phyloP scores from a whole-genome alignment of 2,113 vertebrate genomes.

The Octodon degus region DNA sequence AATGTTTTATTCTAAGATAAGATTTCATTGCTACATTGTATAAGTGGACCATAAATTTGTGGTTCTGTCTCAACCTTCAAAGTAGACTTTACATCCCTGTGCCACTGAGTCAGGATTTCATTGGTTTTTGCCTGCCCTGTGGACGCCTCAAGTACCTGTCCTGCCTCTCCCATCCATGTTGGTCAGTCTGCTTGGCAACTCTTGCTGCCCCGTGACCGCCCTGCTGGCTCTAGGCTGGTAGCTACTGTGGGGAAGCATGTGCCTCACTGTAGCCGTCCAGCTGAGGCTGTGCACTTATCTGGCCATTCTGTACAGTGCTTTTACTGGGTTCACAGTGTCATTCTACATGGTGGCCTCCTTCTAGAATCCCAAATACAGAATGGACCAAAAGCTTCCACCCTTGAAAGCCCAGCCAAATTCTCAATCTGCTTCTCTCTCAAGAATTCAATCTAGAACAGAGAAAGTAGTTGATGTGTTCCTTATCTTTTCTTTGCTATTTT shows the following conservation, averaged over 20 bases:
- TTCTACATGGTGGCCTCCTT: neutral
- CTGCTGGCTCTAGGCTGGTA: neutral
- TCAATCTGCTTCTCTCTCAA: conserved; percentile 19
- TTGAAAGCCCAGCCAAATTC: neutral
- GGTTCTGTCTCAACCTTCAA: neutral
- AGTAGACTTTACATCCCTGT: neutral
- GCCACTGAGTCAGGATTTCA: neutral
- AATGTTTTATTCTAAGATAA: neutral
- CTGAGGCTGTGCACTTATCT: neutral
- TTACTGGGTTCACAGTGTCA: neutral
- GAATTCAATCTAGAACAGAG: neutral
- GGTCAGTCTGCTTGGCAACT: neutral
- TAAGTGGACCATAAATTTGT: neutral
- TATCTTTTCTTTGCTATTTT: neutral
- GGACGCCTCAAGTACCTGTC: neutral
- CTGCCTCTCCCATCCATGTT: neutral
- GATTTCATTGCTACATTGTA: neutral
- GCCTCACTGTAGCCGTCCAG: neutral
- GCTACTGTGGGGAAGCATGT: neutral
- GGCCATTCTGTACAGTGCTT: neutral
- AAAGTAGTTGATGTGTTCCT: neutral
- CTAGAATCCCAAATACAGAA: neutral
- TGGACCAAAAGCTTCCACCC: neutral
- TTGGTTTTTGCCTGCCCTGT: neutral
- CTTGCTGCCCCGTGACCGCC: neutral